phyloP scores from a whole-genome alignment of 2,888 invertebrate species.

The Alsophila aescularia region DNA sequence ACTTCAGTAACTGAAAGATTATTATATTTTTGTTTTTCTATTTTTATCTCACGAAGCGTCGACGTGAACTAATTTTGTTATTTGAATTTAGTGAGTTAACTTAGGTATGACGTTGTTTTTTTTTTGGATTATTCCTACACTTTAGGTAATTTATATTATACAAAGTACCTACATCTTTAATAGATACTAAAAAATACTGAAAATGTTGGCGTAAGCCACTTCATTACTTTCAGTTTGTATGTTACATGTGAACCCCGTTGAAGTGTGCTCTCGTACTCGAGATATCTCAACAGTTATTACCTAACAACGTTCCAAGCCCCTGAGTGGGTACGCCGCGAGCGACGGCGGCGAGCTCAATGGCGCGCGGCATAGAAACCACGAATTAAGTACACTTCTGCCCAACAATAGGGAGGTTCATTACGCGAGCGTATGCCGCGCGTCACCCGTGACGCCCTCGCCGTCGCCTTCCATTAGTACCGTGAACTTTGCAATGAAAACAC shows the following conservation, averaged over 20 bases:
- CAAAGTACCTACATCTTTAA: too few relatives aligned
- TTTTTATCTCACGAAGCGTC: too few relatives aligned
- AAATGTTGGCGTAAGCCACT: constrained; percentile 2
- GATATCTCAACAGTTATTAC: constrained; percentile 54
- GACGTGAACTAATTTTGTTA: too few relatives aligned
- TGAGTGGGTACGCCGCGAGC: constrained; percentile 52
- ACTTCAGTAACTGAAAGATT: too few relatives aligned
- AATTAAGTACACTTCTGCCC: constrained; percentile 74
- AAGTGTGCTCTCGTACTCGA: constrained; percentile 32
- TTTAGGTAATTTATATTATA: too few relatives aligned
- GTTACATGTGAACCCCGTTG: constrained; percentile 14
- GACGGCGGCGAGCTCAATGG: constrained; percentile 49
- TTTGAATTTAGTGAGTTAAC: too few relatives aligned
- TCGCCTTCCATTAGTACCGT: constrained; percentile 67
- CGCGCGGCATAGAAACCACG: constrained; percentile 58
- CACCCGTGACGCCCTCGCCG: constrained; percentile 74
- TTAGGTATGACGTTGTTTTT: too few relatives aligned
- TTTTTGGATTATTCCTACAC: too few relatives aligned
- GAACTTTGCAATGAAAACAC: constrained; percentile 76
- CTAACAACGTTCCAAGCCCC: constrained; percentile 60
- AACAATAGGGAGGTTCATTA: constrained; percentile 81
- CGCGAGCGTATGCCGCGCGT: constrained; percentile 74
- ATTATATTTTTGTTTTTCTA: too few relatives aligned
- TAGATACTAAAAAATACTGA: neutral
- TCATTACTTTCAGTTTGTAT: constrained; percentile 13